phyloP scores from a whole-genome alignment of 2,797 vertebrate species.

The Gymnoscopelus braueri region DNA sequence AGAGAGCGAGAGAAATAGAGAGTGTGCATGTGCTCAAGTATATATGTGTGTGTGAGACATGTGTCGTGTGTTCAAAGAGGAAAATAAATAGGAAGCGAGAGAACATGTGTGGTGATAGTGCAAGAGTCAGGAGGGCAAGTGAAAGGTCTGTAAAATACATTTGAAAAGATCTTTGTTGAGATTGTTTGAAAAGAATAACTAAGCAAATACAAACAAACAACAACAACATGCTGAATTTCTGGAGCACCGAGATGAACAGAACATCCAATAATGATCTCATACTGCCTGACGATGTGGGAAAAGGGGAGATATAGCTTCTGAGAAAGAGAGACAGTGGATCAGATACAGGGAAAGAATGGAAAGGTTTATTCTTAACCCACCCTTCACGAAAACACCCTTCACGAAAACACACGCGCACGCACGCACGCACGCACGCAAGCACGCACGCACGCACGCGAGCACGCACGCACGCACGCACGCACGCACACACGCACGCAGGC shows the following conservation, averaged over 20 bases:
- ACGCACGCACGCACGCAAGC: conserved; percentile 6
- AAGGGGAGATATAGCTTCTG: conserved; percentile 16
- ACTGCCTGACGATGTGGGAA: conserved; percentile 9
- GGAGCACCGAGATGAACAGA: conserved; percentile 53
- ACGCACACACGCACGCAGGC: conserved; percentile 16
- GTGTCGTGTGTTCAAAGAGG: too few species aligned
- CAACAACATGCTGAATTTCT: conserved; percentile 53
- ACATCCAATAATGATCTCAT: conserved; percentile 68
- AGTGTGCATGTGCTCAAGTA: too few species aligned
- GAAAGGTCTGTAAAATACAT: conserved; percentile 8
- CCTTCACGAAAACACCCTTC: conserved; percentile 1
- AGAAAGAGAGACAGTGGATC: background rate
- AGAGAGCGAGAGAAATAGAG: too few species aligned
- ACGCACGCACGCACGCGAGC: conserved; percentile 14
- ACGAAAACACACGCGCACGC: background rate
- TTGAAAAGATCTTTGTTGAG: conserved; percentile 18
- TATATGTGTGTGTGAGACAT: too few species aligned
- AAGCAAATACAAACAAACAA: background rate
- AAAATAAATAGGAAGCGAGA: too few species aligned
- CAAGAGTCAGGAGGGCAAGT: conserved; percentile 35
- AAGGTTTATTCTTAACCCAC: background rate
- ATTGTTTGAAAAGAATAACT: background rate
- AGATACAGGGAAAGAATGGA: conserved; percentile 16
- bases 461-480: conserved; percentile 27
- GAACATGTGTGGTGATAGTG: too few species aligned